A percentile compares a stretch with the other conserved stretches of the same genome.
Evolutionary conservation across 1,140 invertebrate genomes (phyloP).

Genomic region (Mylabris phalerata): DNA sequence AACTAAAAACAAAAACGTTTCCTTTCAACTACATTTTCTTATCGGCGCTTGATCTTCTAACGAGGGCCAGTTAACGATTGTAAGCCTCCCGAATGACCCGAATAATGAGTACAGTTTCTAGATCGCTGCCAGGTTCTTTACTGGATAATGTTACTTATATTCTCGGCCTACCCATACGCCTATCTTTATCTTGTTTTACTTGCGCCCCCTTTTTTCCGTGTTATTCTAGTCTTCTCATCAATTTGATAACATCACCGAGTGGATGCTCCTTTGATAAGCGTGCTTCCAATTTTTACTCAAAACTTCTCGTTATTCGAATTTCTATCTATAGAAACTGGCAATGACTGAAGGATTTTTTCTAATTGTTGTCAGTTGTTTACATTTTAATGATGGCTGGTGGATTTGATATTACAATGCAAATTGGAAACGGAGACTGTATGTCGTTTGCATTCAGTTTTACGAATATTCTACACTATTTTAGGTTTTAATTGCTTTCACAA

Average conservation of each 20-base stretch:
- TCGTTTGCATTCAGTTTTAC: neutral
- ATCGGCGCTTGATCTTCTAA: constrained; percentile 21
- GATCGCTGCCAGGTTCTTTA: neutral
- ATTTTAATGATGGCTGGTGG: constrained; percentile 4
- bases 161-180: too few species aligned
- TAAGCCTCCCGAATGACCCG: constrained; percentile 22
- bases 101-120: constrained; percentile 21
- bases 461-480: neutral
- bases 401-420: constrained; percentile 8
- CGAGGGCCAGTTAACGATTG: constrained; percentile 21
- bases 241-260: too few species aligned
- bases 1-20: neutral
- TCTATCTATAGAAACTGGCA: too few species aligned
- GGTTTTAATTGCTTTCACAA: constrained; percentile 8
- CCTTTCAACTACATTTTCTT: constrained; percentile 19
- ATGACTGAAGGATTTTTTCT: too few species aligned
- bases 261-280: too few species aligned
- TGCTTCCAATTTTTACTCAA: too few species aligned
- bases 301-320: too few species aligned
- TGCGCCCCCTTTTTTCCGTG: too few species aligned
- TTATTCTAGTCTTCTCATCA: too few species aligned
- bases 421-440: constrained; percentile 1
- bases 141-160: too few species aligned
- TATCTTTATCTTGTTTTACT: too few species aligned
- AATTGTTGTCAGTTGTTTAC: neutral